phyloP scores from a whole-genome alignment of 2,888 invertebrate species.

The Trisateles emortualis region DNA sequence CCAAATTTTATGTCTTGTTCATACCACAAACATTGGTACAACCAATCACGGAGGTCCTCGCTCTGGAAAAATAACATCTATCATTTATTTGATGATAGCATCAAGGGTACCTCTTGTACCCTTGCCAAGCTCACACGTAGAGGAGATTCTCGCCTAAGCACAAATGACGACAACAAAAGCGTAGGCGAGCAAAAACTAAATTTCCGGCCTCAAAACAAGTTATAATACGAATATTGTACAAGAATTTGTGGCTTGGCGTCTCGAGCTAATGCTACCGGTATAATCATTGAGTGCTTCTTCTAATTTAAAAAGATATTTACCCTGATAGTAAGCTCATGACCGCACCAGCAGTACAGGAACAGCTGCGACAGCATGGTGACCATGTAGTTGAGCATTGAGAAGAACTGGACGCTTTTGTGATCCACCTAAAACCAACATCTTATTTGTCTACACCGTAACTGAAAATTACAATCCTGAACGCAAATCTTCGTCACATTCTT shows the following conservation, averaged over 20 bases:
- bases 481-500: no score
- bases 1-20: conserved; percentile 77
- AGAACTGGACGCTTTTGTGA: conserved; percentile 75
- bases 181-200: no score
- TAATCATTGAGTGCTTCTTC: no score
- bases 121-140: no score
- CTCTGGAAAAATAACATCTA: conserved; percentile 55
- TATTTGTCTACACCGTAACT: no score
- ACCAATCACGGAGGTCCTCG: conserved; percentile 74
- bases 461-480: no score
- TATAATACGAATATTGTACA: no score
- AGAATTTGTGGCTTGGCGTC: no score
- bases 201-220: no score
- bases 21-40: conserved; percentile 86
- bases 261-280: no score
- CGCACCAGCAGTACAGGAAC: conserved; percentile 85
- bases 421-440: conserved; percentile 68
- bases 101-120: background rate
- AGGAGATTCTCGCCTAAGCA: no score
- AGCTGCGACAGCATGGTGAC: conserved; percentile 84
- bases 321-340: conserved; percentile 78
- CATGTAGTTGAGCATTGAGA: conserved; percentile 76
- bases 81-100: background rate
- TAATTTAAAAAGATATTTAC: conserved; percentile 46
- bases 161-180: no score